Evolutionary conservation across 2,888 invertebrate genomes (phyloP), one percentile per base, ranked within the genome.

Genomic region (Sarcophaga variegata): DNA sequence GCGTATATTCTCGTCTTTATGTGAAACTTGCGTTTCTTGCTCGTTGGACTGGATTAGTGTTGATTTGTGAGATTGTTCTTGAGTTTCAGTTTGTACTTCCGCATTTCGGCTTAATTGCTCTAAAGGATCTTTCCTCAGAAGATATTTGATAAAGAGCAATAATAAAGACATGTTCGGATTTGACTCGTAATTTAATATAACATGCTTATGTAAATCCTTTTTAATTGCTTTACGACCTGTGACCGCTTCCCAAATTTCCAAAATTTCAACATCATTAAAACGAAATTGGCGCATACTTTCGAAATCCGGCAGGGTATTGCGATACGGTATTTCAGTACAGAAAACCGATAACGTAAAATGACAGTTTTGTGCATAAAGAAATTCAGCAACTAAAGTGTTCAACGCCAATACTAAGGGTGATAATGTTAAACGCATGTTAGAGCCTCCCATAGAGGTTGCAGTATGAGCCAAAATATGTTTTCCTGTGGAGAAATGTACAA

Each of bases 321-420:
- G 91, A 80, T 91, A 92, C 4, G 93, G 93, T 45, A 92, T 90
- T 89, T 94, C 93, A 3, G 92, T 92, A 84, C 92, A 92, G 89
- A 92, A 93, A 12, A 93, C 93, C 2, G 93, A 93, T 11, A 93
- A 88, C 11, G 93, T 90, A 63, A 92, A 93, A 79, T 93, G 93
- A 71, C 92, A 93, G 82, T 93, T 92, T 84, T 93, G 92, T 8
- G 90, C 90, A 81, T 93, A 92, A 4, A 94, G 90, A 79, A 93
- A 93, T 84, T 93, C 93, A 0, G 93, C 93, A 0, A 93, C 92
- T n/a, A 93, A 89, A 2, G 93, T 93, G 83, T 93, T 92, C 66
- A 93, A 74, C 0, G 90, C 91, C 81, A 92, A 80, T 6, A 90
- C 85, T 66, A 93, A 66, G 2, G 93, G 93, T 1, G 91, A 91